Evolutionary conservation across 2,113 vertebrate genomes (phyloP).

Genomic region (Vulpes lagopus): DNA sequence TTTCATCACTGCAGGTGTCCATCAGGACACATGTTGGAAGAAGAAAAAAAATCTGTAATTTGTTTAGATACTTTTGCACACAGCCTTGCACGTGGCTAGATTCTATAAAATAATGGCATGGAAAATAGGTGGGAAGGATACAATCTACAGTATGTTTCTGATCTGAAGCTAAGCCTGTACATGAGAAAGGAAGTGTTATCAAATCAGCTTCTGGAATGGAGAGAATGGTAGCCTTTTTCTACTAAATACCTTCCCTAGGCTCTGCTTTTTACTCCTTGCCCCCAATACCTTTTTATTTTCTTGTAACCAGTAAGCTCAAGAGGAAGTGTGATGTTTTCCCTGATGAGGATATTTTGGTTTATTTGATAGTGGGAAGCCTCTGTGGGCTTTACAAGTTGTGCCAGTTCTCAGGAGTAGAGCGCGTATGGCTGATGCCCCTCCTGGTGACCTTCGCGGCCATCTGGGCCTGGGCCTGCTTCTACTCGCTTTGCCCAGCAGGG

Average conservation of each 20-base stretch:
- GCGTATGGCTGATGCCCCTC: constrained; percentile 64
- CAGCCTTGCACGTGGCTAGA: not conserved
- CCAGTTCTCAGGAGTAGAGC: constrained; percentile 51
- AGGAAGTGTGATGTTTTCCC: not conserved
- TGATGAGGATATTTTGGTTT: not conserved
- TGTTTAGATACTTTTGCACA: not conserved
- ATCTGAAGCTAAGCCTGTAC: not conserved
- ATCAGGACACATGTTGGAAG: not conserved
- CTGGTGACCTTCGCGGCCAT: constrained; percentile 78
- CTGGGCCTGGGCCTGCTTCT: constrained; percentile 46
- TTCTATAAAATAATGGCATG: not conserved
- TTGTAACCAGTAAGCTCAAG: not conserved
- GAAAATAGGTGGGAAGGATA: not conserved
- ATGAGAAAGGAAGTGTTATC: not conserved
- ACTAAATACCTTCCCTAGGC: not conserved
- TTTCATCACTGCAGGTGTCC: not conserved
- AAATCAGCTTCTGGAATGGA: not conserved
- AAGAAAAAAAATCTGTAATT: not conserved
- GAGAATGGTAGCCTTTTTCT: not conserved
- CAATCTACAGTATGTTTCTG: not conserved
- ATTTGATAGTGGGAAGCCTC: constrained; percentile 9
- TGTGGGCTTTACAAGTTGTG: not conserved
- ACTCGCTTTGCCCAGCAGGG: constrained; percentile 33
- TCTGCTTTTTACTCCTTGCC: not conserved
- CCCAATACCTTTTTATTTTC: not conserved